phyloP scores from a whole-genome alignment of 1,140 invertebrate species.

The Limonius californicus region DNA sequence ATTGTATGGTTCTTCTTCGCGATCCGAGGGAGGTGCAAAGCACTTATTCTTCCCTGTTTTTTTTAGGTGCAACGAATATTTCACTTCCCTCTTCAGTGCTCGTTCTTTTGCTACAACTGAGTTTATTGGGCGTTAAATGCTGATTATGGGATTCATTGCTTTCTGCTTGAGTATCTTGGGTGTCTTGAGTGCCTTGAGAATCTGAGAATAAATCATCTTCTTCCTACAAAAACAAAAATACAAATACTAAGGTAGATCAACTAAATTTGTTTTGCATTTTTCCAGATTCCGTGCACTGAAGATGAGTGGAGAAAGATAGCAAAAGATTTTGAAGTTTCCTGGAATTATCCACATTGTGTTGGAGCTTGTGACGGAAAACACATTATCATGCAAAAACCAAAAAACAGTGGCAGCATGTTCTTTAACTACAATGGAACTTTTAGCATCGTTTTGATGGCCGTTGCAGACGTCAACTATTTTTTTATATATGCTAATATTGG shows the following conservation, averaged over 20 bases:
- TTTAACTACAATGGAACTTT: too few relatives aligned
- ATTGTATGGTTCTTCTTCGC: not conserved
- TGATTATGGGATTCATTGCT: not conserved
- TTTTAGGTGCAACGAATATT: too few relatives aligned
- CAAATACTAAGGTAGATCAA: too few relatives aligned
- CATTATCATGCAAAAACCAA: not conserved
- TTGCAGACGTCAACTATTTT: not conserved
- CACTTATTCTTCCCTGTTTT: not conserved
- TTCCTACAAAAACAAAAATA: not conserved
- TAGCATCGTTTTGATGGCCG: conserved; percentile 2
- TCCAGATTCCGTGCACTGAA: not conserved
- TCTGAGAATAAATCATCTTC: not conserved
- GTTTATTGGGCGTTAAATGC: not conserved
- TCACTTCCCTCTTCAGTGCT: conserved; percentile 14
- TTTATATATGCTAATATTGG: too few relatives aligned
- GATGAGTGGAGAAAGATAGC: not conserved
- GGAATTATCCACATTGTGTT: conserved; percentile 9
- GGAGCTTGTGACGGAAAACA: conserved; percentile 6
- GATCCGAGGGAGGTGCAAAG: too few relatives aligned
- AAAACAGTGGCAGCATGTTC: too few relatives aligned
- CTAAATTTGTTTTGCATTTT: too few relatives aligned
- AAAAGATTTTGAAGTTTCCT: not conserved
- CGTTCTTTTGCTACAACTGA: not conserved
- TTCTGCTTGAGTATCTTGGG: not conserved
- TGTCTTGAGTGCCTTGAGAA: not conserved